These are phyloP conservation scores for Pygathrix nemaeus DNA, from an alignment of 2,113 vertebrate genomes.

Conservation along the genomic window DNA sequence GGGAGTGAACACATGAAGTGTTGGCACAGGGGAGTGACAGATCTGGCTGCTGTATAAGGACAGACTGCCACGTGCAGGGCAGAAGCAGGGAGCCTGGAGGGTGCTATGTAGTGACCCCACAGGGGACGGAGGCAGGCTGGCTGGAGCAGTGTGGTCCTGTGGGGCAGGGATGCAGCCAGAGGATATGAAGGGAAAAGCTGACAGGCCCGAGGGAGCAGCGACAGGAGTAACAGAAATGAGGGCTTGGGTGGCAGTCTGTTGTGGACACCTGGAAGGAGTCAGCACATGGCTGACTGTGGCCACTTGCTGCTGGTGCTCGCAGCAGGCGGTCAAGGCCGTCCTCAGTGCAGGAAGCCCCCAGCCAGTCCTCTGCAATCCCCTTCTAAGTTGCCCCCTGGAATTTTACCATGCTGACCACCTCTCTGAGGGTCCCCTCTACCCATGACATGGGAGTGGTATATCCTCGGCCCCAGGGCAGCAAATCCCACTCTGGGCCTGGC, in stretches of 20 bases:
- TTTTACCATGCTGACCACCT: no score
- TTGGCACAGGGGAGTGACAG: background rate
- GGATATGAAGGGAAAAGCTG: background rate
- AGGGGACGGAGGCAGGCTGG: background rate
- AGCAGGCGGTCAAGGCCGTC: background rate
- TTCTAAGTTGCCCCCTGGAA: background rate
- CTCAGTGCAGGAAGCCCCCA: background rate
- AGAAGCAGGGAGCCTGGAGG: no score
- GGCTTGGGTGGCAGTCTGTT: no score
- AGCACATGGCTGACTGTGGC: background rate
- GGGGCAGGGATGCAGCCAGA: background rate
- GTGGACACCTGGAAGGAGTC: background rate
- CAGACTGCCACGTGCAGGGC: background rate
- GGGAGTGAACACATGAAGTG: background rate
- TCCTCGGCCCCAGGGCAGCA: fast-evolving
- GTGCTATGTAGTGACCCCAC: background rate
- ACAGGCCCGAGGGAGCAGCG: background rate
- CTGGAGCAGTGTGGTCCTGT: background rate
- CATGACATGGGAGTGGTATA: fast-evolving
- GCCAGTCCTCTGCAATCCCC: background rate
- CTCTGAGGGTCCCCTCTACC: fast-evolving
- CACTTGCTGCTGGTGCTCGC: background rate
- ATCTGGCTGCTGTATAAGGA: background rate
- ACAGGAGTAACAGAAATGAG: background rate
- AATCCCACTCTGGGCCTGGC: background rate